Evolutionary conservation across 64 coral and sea anemone species (phyloP).

Genomic region (Porites lutea): DNA sequence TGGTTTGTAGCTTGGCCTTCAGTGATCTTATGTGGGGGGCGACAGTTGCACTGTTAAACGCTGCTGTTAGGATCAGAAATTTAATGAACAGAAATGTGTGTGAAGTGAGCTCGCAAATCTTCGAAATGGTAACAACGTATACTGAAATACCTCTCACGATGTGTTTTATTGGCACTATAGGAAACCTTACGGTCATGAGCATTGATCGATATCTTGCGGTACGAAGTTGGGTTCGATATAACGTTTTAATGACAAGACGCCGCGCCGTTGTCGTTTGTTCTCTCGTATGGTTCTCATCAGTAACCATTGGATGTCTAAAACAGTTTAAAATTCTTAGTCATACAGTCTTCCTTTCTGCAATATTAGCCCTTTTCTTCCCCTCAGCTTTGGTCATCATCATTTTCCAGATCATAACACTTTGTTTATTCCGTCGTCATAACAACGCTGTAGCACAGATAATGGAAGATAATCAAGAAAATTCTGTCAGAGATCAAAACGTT

Average conservation of each 20-base stretch:
- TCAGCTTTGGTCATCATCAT: not conserved
- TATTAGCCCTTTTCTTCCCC: too few relatives aligned
- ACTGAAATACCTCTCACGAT: not conserved
- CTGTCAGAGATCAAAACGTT: not conserved
- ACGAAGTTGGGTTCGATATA: not conserved
- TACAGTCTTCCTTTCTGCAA: not conserved
- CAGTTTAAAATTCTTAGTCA: not conserved
- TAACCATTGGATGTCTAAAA: not conserved
- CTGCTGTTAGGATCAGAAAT: not conserved
- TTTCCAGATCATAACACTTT: not conserved
- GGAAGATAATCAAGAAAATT: not conserved
- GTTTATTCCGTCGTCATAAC: not conserved
- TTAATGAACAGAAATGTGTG: not conserved
- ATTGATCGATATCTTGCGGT: not conserved
- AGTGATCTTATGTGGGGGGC: not conserved
- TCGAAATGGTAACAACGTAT: not conserved
- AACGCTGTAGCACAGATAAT: not conserved
- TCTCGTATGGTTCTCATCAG: not conserved
- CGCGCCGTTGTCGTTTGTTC: not conserved
- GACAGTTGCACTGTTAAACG: not conserved
- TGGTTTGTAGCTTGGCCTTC: not conserved
- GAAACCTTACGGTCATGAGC: not conserved
- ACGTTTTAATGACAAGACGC: not conserved
- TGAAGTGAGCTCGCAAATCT: not conserved
- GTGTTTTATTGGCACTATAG: not conserved